These are phyloP conservation scores for Sphaeramia orbicularis DNA, from an alignment of 2,797 vertebrate genomes.

Conservation along the genomic window DNA sequence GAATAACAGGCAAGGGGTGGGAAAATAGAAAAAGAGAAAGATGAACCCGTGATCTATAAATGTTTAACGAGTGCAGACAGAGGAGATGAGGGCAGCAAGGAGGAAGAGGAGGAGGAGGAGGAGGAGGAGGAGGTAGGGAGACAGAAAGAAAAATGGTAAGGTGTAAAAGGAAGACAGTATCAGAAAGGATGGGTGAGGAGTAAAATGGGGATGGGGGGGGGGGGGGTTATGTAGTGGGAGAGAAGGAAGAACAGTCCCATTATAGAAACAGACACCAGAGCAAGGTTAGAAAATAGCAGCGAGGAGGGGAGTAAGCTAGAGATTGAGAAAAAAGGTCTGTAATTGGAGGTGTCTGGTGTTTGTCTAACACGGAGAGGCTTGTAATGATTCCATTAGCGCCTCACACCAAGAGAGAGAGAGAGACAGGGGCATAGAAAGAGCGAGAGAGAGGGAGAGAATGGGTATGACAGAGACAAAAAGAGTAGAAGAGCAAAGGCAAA, in stretches of 20 bases:
- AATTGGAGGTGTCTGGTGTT: constrained; percentile 84
- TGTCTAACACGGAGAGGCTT: constrained; percentile 80
- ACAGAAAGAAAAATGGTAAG: constrained; percentile 60
- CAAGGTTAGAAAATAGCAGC: constrained; percentile 71
- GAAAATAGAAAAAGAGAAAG: constrained; percentile 62
- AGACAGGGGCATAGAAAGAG: constrained; percentile 14
- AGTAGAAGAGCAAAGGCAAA: constrained; percentile 32
- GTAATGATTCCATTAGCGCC: constrained; percentile 88
- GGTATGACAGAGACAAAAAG: constrained; percentile 31
- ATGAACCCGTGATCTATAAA: constrained; percentile 73
- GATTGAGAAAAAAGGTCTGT: constrained; percentile 64
- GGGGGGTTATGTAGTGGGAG: constrained; percentile 34
- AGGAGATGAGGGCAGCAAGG: constrained; percentile 52
- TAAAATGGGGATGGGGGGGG: constrained; percentile 54
- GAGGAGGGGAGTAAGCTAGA: constrained; percentile 59
- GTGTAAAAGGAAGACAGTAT: constrained; percentile 60
- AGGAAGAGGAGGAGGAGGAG: constrained; percentile 26
- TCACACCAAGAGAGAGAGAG: constrained; percentile 62
- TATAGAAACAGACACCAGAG: constrained; percentile 68
- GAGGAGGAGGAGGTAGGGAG: constrained; percentile 19
- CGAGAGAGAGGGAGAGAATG: constrained; percentile 2
- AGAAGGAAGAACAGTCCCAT: constrained; percentile 58
- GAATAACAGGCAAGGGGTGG: constrained; percentile 35
- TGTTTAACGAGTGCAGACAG: constrained; percentile 72
- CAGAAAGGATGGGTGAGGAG: constrained; percentile 56